Conservation (phyloP, 2,797 vertebrate genomes). For the Coccyzus lansbergi region DNA sequence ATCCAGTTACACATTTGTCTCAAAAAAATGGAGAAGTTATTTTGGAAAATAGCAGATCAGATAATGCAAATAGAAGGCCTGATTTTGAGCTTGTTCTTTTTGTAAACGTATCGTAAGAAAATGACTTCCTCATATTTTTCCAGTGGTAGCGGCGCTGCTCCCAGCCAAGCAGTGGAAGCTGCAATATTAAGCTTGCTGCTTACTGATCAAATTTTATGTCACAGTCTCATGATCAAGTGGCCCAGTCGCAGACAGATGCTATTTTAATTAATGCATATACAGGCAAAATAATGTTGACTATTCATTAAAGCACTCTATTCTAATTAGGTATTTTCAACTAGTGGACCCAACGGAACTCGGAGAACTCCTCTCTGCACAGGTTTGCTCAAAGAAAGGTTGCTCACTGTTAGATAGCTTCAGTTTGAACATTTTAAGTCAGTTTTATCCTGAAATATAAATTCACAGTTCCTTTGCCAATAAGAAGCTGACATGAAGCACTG, state of each 20-base stretch:
- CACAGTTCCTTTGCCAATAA: background rate
- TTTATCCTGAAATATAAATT: slow-evolving; percentile 2
- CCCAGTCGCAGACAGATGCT: background rate
- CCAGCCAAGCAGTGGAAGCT: background rate
- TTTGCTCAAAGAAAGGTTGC: background rate
- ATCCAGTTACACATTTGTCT: background rate
- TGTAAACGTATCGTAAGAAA: background rate
- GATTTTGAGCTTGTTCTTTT: background rate
- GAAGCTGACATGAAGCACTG: background rate
- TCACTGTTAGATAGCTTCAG: background rate
- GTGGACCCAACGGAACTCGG: background rate
- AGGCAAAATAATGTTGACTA: background rate
- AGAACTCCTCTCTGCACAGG: background rate
- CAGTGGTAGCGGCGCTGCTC: background rate
- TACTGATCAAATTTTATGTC: background rate
- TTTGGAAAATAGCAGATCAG: background rate
- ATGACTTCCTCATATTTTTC: background rate
- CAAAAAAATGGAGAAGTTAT: background rate
- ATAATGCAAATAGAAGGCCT: background rate
- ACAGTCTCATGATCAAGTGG: background rate
- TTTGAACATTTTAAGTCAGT: background rate
- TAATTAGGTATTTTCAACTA: background rate
- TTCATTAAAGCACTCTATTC: slow-evolving; percentile 12
- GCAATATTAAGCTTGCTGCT: slow-evolving; percentile 15
- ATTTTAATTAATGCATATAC: background rate